Evolutionary conservation across 2,888 invertebrate genomes (phyloP), one percentile per base, ranked within the genome.

Genomic region (Synergus laeviventris): DNA sequence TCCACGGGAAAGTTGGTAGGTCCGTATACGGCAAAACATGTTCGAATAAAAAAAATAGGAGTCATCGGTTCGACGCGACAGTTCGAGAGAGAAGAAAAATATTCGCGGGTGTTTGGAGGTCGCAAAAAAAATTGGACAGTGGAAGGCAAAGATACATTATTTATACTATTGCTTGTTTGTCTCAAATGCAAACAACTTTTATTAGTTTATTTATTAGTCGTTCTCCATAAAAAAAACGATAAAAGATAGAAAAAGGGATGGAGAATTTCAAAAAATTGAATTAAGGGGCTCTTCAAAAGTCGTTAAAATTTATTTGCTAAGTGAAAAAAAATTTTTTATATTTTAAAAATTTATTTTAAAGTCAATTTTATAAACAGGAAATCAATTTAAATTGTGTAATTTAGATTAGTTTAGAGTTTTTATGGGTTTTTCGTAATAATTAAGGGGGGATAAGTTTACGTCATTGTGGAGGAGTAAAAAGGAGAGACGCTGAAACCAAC

Each of bases 401-500:
- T 49, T 12, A 21, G 21, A 70, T 66, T 24, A 49, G 12, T 62
- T 49, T 66, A 66, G 66, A 66, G 16, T 66, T 66, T n/a, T 49
- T 66, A 45, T 24, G 7, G n/a, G 16, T 64, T 64, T 64, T 66
- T 45, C 45, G 66, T 16, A 66, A 49, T 1, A 66, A 24, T 31
- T 24, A 5, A 36, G 24, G 24, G 45, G 66, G 14, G 24, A 42
- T 21, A 24, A 14, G 45, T 70, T 70, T 70, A 16, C 42, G 24
- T 70, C 66, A 45, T 31, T 45, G 42, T n/a, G 66, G 14, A 24
- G 14, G 21, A 42, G 66, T 45, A 49, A 49, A 42, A 70, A 16
- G 45, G n/a, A 49, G 31, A 49, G 66, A 45, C 49, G 45, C n/a
- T n/a, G 66, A 45, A 70, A 70, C 66, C 21, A 42, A 45, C 31